Conservation (phyloP, 2,113 vertebrate species). For the Otocyon megalotis region DNA sequence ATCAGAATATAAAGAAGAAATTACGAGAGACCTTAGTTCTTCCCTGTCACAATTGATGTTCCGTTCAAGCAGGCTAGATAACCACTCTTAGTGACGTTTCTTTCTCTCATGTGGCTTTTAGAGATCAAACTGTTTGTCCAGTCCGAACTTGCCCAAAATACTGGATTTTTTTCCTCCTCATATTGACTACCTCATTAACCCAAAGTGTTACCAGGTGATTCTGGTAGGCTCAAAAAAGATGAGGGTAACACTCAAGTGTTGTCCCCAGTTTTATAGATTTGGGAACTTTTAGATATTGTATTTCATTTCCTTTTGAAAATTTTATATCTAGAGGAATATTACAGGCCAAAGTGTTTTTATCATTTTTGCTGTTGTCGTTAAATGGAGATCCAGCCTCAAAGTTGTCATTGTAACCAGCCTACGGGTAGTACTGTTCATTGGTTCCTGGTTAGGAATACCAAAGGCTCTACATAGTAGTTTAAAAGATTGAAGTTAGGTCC, state of each 20-base stretch:
- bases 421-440: background rate
- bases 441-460: background rate
- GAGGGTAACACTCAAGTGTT: background rate
- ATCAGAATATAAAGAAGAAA: background rate
- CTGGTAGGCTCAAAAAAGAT: background rate
- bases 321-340: background rate
- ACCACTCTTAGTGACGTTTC: background rate
- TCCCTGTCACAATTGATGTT: background rate
- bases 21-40: background rate
- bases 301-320: slow-evolving; percentile 43
- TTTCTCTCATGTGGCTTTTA: slow-evolving; percentile 25
- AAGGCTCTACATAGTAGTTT: background rate
- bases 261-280: background rate
- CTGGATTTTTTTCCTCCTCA: slow-evolving; percentile 14
- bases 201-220: background rate
- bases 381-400: background rate
- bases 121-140: slow-evolving; percentile 31
- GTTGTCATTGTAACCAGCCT: background rate
- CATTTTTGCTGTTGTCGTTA: background rate
- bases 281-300: background rate
- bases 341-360: background rate
- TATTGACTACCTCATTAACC: background rate
- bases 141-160: background rate
- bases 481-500: background rate
- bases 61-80: background rate